Evolutionary conservation across 2,113 vertebrate genomes (phyloP), one percentile per base, ranked within the genome.

Genomic region (Cebidichthys violaceus): DNA sequence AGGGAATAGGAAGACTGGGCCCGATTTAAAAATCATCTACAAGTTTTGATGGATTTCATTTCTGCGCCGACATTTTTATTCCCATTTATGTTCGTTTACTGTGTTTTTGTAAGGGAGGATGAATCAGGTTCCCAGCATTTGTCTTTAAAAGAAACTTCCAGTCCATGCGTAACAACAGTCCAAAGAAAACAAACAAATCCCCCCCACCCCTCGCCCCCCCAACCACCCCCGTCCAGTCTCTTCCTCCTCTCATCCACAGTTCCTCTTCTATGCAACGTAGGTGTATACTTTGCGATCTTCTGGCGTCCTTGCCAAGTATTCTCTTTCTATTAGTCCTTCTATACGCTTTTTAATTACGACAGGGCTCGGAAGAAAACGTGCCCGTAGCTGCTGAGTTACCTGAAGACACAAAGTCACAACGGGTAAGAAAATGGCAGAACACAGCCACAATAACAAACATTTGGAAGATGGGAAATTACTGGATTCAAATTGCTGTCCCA

Each of bases 301-400:
- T 85, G 97, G 97, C 86, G 97, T 99, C 96, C 98, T 96, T 91
- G 97, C 98, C 96, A 99, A 96, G 96, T 99, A 99, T 93, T 99
- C 97, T 96, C 98, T 96, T 95, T 99, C 98, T 97, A 99, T 99
- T 94, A 99, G 97, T 98, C 97, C 97, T 96, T 99, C 98, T 94
- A 99, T 99, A 92, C 98, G 97, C 89, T 98, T 99, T 96, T 99
- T 99, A 96, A 99, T 99, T 89, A 99, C 97, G 96, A 99, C 97
- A 78, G 98, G 97, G 91, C 97, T 99, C 92, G 98, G 98, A 92
- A 98, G 95, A 94, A 99, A 99, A 93, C 97, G 96, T 64, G 97
- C 95, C 89, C 96, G 97, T 91, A 99, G 95, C 93, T 99, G 98
- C 92, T 99, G 97, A 94, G 98, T 99, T 92, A 99, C 97, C 98